Evolutionary conservation across 2,888 invertebrate species (phyloP), one percentile per base, ranked within the genome.

Genomic region (Volucella zonaria): DNA sequence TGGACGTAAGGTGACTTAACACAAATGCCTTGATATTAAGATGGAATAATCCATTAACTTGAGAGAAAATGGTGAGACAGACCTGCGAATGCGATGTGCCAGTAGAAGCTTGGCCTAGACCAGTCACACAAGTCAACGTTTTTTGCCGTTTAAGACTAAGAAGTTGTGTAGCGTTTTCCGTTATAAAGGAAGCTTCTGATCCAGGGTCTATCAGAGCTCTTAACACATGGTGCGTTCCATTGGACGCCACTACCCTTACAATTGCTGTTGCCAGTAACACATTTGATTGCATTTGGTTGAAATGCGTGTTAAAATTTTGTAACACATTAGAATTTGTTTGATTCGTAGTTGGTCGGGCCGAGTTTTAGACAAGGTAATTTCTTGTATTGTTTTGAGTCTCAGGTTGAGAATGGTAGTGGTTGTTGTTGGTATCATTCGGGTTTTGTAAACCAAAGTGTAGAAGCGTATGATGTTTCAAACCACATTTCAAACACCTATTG

Each of bases 101-200:
- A 11, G 49, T 70, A 3, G 18, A 12, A 6, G 70, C 59, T 49
- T 70, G 15, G 18, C 70, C 40, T 59, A 70, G 42, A 2, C 70
- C 70, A 15, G 58, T 70, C 2, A 70, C 49, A 10, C 42, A 23
- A 1, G 67, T 18, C 23, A 11, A n/a, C 2, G 6, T 49, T 47
- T 31, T 15, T 14, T 40, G n/a, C 38, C 12, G 58, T 31, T 45
- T 68, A 4, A 68, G 23, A n/a, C 31, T 23, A 2, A 70, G 43
- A 6, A 52, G 61, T 14, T 61, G 61, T 14, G 43, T 15, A 2
- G 31, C 59, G 12, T 51, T 15, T 49, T 51, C 40, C 9, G 51
- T 59, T 6, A 71, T 51, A 18, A 71, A 71, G 1, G 59, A 56
- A 10, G 67, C 67, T 11, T 68, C 54, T n/a, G 67, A 54, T 23